Evolutionary conservation across 1,140 invertebrate species (phyloP).

Genomic region (Bilobella aurantiaca): DNA sequence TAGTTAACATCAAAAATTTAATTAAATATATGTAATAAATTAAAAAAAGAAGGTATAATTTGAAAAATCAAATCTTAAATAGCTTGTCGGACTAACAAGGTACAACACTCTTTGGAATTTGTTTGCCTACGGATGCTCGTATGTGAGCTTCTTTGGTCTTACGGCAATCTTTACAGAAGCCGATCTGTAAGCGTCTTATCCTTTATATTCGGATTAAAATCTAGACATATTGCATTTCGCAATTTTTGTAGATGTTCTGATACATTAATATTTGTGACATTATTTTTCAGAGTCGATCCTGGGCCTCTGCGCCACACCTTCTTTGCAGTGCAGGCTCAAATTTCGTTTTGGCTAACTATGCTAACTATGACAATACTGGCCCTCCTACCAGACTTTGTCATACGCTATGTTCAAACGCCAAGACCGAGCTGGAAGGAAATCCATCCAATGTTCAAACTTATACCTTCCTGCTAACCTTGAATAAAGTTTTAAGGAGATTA

Average conservation of each 20-base stretch:
- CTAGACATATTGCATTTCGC: no score
- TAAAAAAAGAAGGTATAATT: no score
- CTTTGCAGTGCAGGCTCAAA: slow-evolving; percentile 46
- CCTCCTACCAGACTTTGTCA: slow-evolving; percentile 48
- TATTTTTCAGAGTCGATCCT: slow-evolving; percentile 37
- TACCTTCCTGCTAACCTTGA: no score
- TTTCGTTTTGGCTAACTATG: slow-evolving; percentile 52
- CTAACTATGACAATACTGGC: slow-evolving; percentile 46
- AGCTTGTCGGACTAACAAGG: slow-evolving; percentile 43
- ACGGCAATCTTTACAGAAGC: slow-evolving; percentile 50
- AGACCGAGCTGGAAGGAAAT: no score
- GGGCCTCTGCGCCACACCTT: slow-evolving; percentile 52
- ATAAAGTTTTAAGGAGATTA: no score
- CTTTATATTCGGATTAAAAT: no score
- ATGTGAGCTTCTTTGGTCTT: slow-evolving; percentile 48
- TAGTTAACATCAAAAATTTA: background rate
- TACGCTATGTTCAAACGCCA: background rate
- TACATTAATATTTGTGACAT: slow-evolving; percentile 40
- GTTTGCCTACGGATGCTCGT: slow-evolving; percentile 47
- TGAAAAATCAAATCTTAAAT: slow-evolving; percentile 32
- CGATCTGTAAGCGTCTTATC: slow-evolving; percentile 45
- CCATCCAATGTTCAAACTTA: no score
- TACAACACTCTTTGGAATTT: slow-evolving; percentile 47
- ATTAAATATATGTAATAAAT: no score
- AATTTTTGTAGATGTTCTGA: no score